These are phyloP conservation scores for Pogona vitticeps DNA, from an alignment of 2,113 vertebrate genomes.

Conservation along the genomic window DNA sequence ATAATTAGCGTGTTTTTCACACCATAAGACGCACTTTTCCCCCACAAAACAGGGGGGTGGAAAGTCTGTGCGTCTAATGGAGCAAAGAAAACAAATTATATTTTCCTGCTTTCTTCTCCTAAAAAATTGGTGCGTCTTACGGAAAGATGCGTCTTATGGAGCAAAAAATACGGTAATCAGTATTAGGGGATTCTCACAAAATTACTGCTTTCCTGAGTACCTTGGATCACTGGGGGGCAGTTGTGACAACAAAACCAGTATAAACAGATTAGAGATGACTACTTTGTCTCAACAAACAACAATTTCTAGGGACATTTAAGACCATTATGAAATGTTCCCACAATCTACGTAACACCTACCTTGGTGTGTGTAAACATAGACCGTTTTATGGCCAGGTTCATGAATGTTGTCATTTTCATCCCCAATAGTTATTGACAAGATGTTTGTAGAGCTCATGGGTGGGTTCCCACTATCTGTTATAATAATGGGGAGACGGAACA, in stretches of 20 bases:
- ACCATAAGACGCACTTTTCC: no score
- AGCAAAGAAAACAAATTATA: no score
- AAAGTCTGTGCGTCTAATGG: no score
- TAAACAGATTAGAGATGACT: not conserved
- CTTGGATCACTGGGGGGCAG: not conserved
- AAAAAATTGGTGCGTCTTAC: no score
- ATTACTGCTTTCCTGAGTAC: no score
- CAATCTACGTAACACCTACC: slow-evolving; percentile 69
- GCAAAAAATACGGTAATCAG: no score
- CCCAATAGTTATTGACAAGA: slow-evolving; percentile 85
- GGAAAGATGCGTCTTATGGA: no score
- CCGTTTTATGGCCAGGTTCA: slow-evolving; percentile 80
- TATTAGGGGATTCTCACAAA: no score
- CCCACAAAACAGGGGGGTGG: no score
- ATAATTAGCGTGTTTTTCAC: no score
- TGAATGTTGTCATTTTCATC: slow-evolving; percentile 90
- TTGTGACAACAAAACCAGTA: not conserved
- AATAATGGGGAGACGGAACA: slow-evolving; percentile 83
- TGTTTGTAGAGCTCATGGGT: slow-evolving; percentile 83
- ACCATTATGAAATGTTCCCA: not conserved
- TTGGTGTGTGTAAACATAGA: slow-evolving; percentile 83
- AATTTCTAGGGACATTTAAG: not conserved
- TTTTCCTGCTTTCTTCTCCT: no score
- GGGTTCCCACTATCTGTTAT: slow-evolving; percentile 87
- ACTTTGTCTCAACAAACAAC: not conserved